Conservation (phyloP, 2,888 invertebrate genomes). For the Dyspetes luteomarginatus region DNA sequence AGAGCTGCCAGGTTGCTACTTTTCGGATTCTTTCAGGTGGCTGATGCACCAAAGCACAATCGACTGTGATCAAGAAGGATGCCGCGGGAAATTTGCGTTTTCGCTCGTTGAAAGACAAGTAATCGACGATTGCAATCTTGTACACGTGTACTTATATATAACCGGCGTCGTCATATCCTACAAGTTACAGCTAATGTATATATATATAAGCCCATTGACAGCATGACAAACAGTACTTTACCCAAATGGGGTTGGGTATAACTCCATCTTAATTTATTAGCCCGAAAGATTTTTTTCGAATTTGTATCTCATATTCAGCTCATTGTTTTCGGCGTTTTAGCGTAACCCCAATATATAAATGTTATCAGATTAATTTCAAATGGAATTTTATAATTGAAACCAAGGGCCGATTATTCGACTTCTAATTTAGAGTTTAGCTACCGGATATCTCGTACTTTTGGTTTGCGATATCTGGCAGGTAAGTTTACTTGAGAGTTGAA, state of each 20-base stretch:
- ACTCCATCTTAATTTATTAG: background rate
- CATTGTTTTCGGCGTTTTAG: no score
- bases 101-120: conserved; percentile 62
- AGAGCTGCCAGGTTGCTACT: conserved; percentile 4
- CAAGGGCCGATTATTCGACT: background rate
- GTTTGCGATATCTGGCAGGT: no score
- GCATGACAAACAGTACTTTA: conserved; percentile 35
- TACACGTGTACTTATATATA: background rate
- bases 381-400: conserved; percentile 18
- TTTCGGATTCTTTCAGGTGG: conserved; percentile 35
- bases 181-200: conserved; percentile 27
- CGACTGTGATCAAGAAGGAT: conserved; percentile 46
- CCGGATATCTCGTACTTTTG: no score
- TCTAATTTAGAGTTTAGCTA: no score
- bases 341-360: background rate
- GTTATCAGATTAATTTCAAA: background rate
- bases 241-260: background rate
- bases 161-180: conserved; percentile 32
- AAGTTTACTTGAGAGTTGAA: no score
- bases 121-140: conserved; percentile 56
- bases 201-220: background rate
- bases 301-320: no score
- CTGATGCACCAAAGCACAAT: conserved; percentile 49
- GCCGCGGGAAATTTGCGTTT: conserved; percentile 54
- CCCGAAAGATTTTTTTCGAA: no score